phyloP scores from a whole-genome alignment of 1,140 invertebrate species.

The Drosophila bifasciata region DNA sequence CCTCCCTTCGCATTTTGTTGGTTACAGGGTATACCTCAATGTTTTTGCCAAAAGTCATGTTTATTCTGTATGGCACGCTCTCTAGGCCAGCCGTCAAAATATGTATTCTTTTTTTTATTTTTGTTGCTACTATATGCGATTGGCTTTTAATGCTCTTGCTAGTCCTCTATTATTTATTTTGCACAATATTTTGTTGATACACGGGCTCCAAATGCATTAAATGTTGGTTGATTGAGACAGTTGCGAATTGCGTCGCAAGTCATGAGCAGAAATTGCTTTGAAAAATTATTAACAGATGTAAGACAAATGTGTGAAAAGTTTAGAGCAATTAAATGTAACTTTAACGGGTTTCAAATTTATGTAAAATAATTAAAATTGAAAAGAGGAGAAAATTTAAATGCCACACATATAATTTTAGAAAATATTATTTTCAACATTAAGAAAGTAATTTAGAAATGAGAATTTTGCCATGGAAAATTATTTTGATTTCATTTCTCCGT shows the following conservation, averaged over 20 bases:
- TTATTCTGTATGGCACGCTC: conserved; percentile 46
- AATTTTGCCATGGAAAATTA: too few species aligned
- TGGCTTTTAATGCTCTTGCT: conserved; percentile 32
- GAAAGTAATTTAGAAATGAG: too few species aligned
- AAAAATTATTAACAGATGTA: too few species aligned
- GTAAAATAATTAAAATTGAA: neutral
- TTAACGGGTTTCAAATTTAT: conserved; percentile 1
- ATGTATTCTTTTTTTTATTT: conserved; percentile 19
- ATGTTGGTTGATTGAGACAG: conserved; percentile 15
- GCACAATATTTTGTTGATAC: conserved; percentile 49
- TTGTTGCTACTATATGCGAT: conserved; percentile 13
- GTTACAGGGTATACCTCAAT: conserved; percentile 20
- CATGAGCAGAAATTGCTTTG: too few species aligned
- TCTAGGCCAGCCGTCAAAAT: conserved; percentile 58
- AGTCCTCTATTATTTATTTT: conserved; percentile 51
- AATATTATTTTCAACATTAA: too few species aligned
- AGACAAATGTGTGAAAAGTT: too few species aligned
- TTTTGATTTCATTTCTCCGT: too few species aligned
- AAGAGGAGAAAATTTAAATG: too few species aligned
- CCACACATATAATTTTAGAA: too few species aligned
- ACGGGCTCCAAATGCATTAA: conserved; percentile 22
- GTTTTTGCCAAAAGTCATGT: conserved; percentile 59
- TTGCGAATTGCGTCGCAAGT: conserved; percentile 37
- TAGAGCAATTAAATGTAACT: too few species aligned
- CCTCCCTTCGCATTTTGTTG: too few species aligned